phyloP scores from a whole-genome alignment of 1,140 invertebrate genomes.

The Caerostris extrusa region DNA sequence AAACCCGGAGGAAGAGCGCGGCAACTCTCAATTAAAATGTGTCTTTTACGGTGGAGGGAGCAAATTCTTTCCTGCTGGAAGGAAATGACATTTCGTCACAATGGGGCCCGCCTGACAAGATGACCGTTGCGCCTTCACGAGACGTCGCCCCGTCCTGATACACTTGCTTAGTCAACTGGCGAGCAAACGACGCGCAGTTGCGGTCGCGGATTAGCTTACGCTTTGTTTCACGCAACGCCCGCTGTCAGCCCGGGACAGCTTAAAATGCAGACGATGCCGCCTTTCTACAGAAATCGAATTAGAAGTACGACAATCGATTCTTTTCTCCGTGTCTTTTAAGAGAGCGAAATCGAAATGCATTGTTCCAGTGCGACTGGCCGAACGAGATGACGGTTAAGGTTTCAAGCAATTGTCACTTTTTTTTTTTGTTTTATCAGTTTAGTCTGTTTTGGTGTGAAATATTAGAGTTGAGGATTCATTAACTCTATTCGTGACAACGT shows the following conservation, averaged over 20 bases:
- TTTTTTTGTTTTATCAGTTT: too few relatives aligned
- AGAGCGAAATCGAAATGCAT: too few relatives aligned
- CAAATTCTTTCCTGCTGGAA: slow-evolving; percentile 50
- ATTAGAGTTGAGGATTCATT: too few relatives aligned
- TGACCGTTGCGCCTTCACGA: slow-evolving; percentile 60
- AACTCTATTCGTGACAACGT: too few relatives aligned
- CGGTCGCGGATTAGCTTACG: slow-evolving; percentile 46
- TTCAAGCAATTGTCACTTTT: too few relatives aligned
- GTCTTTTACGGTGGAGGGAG: slow-evolving; percentile 45
- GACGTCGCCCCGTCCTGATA: slow-evolving; percentile 44
- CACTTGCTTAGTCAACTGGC: slow-evolving; percentile 71
- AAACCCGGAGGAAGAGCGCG: not conserved
- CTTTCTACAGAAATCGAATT: not conserved
- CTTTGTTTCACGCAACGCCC: slow-evolving; percentile 46
- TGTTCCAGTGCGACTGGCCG: too few relatives aligned
- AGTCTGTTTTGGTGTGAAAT: too few relatives aligned
- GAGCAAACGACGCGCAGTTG: slow-evolving; percentile 50
- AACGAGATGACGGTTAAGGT: too few relatives aligned
- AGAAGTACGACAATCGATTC: too few relatives aligned
- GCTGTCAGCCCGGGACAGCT: slow-evolving; percentile 15
- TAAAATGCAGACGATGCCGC: slow-evolving; percentile 12
- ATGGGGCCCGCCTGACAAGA: slow-evolving; percentile 9
- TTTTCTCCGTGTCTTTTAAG: too few relatives aligned
- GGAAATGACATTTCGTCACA: slow-evolving; percentile 72
- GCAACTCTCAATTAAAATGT: slow-evolving; percentile 44